Evolutionary conservation across 1,140 invertebrate species (phyloP).

Genomic region (Cheumatopsyche charites): DNA sequence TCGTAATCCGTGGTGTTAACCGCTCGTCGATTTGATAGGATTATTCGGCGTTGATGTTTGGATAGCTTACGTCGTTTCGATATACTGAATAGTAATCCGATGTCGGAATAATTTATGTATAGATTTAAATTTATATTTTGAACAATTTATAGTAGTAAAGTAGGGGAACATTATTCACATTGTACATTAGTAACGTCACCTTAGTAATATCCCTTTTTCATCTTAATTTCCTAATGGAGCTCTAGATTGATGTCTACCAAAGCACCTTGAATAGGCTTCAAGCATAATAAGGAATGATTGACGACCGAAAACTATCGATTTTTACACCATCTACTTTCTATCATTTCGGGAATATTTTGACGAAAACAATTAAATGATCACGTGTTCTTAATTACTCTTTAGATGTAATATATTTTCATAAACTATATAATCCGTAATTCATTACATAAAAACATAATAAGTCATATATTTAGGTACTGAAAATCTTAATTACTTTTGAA

Average conservation of each 20-base stretch:
- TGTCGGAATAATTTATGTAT: too few species aligned
- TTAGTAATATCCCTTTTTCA: background rate
- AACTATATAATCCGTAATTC: too few species aligned
- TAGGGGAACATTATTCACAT: too few species aligned
- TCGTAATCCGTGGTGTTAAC: slow-evolving; percentile 10
- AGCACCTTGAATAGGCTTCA: slow-evolving; percentile 13
- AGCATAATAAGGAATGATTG: slow-evolving; percentile 13
- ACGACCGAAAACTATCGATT: slow-evolving; percentile 22
- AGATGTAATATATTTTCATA: too few species aligned
- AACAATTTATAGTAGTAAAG: too few species aligned
- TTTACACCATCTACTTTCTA: background rate
- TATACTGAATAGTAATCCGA: too few species aligned
- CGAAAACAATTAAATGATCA: background rate
- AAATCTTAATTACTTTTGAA: too few species aligned
- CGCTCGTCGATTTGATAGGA: slow-evolving; percentile 14
- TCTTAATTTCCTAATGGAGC: slow-evolving; percentile 19
- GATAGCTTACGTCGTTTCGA: background rate
- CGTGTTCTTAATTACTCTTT: background rate
- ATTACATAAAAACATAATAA: too few species aligned
- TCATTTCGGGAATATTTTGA: background rate
- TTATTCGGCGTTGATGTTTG: background rate
- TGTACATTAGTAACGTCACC: background rate
- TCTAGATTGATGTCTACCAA: slow-evolving; percentile 7
- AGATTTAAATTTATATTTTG: too few species aligned
- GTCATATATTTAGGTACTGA: too few species aligned